Evolutionary conservation across 2,888 invertebrate genomes (phyloP).

Genomic region (Smittia aterrima): DNA sequence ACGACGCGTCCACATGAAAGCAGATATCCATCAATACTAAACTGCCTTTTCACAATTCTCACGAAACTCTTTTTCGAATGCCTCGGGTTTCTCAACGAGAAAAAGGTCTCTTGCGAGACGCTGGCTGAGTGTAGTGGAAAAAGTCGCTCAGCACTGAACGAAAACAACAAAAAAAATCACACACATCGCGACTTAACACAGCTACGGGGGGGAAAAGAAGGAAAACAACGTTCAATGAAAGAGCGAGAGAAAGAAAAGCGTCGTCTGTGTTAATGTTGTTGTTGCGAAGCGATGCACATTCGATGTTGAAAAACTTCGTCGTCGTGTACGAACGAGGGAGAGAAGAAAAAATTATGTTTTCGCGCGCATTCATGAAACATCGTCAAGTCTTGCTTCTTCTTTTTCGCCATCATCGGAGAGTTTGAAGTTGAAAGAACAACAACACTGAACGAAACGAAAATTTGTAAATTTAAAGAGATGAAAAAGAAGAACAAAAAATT

Average conservation of each 20-base stretch:
- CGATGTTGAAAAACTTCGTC: background rate
- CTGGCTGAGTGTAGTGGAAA: background rate
- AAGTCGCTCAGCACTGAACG: background rate
- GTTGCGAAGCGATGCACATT: background rate
- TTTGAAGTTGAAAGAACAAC: background rate
- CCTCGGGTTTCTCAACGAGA: background rate
- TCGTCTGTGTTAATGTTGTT: background rate
- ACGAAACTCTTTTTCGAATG: background rate
- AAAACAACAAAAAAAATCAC: background rate
- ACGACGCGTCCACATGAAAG: slow-evolving; percentile 30
- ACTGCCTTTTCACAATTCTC: slow-evolving; percentile 26
- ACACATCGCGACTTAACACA: slow-evolving; percentile 4
- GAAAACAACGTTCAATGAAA: background rate
- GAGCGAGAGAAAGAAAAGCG: background rate
- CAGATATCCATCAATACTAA: slow-evolving; percentile 37
- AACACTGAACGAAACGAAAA: background rate
- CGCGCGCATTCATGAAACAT: slow-evolving; percentile 2
- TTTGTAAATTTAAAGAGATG: background rate
- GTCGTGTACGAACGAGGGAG: background rate
- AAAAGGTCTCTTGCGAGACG: background rate
- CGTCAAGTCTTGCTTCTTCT: background rate
- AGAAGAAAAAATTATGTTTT: slow-evolving; percentile 1
- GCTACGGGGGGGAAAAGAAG: background rate
- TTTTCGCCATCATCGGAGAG: background rate
- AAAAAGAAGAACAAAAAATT: background rate